Evolutionary conservation across 2,888 invertebrate genomes (phyloP).

Genomic region (Lymantria monacha): DNA sequence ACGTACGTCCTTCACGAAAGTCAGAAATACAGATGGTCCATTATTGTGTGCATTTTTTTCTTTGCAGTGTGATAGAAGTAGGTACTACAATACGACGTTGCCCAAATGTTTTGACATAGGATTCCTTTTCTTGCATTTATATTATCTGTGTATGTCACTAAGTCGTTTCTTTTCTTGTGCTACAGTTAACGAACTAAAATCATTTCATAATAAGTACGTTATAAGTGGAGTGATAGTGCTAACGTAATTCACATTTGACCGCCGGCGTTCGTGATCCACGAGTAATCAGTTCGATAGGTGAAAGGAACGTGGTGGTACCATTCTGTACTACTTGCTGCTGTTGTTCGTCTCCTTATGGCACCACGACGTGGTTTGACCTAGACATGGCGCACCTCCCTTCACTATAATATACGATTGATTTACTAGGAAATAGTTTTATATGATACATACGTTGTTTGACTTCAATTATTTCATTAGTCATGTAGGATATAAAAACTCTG

Average conservation of each 20-base stretch:
- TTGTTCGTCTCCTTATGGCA: slow-evolving; percentile 14
- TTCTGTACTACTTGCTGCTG: slow-evolving; percentile 14
- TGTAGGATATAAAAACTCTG: slow-evolving; percentile 1
- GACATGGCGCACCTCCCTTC: slow-evolving; percentile 9
- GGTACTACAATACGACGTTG: no score
- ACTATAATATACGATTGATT: slow-evolving; percentile 8
- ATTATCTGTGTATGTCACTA: no score
- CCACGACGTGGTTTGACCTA: slow-evolving; percentile 15
- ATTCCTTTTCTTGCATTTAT: no score
- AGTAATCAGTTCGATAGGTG: slow-evolving; percentile 61
- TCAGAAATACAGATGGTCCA: no score
- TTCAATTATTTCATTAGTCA: slow-evolving; percentile 22
- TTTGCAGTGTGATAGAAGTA: no score
- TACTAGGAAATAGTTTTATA: slow-evolving; percentile 5
- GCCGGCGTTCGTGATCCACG: slow-evolving; percentile 50
- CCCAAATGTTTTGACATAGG: no score
- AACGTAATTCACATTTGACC: slow-evolving; percentile 60
- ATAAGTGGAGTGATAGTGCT: no score
- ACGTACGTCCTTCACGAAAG: no score
- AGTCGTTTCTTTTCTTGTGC: no score
- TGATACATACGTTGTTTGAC: slow-evolving; percentile 13
- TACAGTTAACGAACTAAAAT: no score
- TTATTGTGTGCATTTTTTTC: no score
- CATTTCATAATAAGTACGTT: no score
- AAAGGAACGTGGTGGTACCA: slow-evolving; percentile 49